Conservation (phyloP, 2,888 invertebrate genomes). For the Allygus modestus region DNA sequence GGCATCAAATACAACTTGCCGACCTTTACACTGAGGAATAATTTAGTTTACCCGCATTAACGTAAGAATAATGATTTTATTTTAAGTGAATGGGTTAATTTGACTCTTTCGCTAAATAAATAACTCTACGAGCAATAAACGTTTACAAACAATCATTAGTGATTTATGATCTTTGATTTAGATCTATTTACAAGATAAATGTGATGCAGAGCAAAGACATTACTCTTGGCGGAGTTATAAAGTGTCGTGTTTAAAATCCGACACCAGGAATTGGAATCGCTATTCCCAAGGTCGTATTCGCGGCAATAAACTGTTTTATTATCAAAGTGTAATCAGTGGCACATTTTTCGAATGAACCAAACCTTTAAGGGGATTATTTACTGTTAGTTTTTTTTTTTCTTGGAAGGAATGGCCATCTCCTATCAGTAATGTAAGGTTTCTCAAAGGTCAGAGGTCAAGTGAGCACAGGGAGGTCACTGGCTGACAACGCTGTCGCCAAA, state of each 20-base stretch:
- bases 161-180: too few species aligned
- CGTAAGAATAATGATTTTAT: too few species aligned
- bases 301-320: background rate
- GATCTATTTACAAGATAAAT: too few species aligned
- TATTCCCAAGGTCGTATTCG: background rate
- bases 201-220: too few species aligned
- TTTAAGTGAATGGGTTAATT: too few species aligned
- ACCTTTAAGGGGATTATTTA: background rate
- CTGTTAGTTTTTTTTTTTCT: background rate
- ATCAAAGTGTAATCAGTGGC: background rate
- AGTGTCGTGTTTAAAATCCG: background rate
- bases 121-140: too few species aligned
- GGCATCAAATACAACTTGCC: too few species aligned
- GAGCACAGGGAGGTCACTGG: background rate
- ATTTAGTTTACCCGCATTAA: too few species aligned
- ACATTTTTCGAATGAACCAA: background rate
- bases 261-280: background rate
- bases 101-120: too few species aligned
- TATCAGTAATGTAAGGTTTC: background rate
- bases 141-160: too few species aligned
- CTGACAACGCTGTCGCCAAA: background rate
- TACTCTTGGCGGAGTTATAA: background rate
- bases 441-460: slow-evolving; percentile 12
- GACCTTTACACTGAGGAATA: too few species aligned
- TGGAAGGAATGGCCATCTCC: background rate